Evolutionary conservation across 2,797 vertebrate genomes (phyloP).

Genomic region (Vespertilio murinus): DNA sequence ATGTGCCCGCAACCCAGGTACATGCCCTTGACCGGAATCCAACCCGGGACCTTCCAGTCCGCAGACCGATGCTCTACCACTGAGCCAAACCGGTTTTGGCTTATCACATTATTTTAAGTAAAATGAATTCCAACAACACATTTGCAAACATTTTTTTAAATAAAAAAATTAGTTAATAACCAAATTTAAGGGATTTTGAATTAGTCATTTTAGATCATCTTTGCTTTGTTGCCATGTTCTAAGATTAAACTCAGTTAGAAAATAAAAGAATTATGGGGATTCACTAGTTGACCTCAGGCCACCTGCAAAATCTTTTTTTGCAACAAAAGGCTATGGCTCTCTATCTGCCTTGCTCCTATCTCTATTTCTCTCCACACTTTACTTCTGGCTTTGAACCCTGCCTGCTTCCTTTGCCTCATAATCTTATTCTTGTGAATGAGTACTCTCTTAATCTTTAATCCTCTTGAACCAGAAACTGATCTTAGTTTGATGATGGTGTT

Average conservation of each 20-base stretch:
- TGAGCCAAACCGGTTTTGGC: too few species aligned
- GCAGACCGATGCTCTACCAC: too few species aligned
- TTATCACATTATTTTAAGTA: constrained; percentile 61
- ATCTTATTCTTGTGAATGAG: not conserved
- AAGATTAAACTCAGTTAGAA: constrained; percentile 12
- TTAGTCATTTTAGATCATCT: constrained; percentile 25
- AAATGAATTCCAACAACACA: constrained; percentile 45
- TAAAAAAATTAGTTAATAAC: not conserved
- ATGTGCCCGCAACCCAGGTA: too few species aligned
- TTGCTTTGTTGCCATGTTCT: not conserved
- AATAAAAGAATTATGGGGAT: not conserved
- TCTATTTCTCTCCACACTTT: not conserved
- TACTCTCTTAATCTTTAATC: not conserved
- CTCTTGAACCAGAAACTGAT: not conserved
- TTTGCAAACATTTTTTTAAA: constrained; percentile 38
- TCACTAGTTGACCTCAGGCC: not conserved
- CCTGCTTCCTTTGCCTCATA: not conserved
- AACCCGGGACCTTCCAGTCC: too few species aligned
- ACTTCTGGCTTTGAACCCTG: not conserved
- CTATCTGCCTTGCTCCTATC: not conserved
- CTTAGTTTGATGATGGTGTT: not conserved
- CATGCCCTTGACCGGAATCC: too few species aligned
- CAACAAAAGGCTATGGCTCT: not conserved
- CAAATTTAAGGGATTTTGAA: constrained; percentile 25
- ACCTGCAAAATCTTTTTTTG: not conserved